phyloP scores from a whole-genome alignment of 1,140 invertebrate genomes.

The Trypoxylus dichotomus region DNA sequence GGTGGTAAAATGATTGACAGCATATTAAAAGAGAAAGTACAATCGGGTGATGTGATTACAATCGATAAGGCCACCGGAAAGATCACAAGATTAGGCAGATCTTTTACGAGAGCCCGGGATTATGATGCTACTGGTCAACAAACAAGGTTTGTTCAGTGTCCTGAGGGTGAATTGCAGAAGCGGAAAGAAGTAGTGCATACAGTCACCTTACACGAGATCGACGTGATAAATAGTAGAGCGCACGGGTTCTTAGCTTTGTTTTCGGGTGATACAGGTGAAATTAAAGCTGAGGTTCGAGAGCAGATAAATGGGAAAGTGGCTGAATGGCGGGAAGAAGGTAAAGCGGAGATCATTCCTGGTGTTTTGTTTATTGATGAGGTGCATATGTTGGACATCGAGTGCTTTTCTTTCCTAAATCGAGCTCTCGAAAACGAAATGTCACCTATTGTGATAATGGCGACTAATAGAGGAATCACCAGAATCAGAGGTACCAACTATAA shows the following conservation, averaged over 20 bases:
- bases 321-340: constrained; percentile 99
- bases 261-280: constrained; percentile 99
- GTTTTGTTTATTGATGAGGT: constrained; percentile 92
- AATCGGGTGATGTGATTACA: constrained; percentile 94
- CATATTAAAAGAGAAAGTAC: constrained; percentile 95
- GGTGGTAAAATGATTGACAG: constrained; percentile 99
- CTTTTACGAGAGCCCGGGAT: constrained; percentile 93
- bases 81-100: constrained; percentile 91
- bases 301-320: constrained; percentile 98
- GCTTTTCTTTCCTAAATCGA: constrained; percentile 96
- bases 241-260: constrained; percentile 98
- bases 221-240: constrained; percentile 96
- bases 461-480: constrained; percentile 95
- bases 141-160: constrained; percentile 96
- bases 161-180: constrained; percentile 97
- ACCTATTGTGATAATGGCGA: constrained; percentile 97
- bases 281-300: constrained; percentile 95
- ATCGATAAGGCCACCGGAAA: constrained; percentile 95
- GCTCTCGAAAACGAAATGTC: constrained; percentile 97
- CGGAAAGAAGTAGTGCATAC: constrained; percentile 99
- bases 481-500: constrained; percentile 94
- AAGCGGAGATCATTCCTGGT: constrained; percentile 97
- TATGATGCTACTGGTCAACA: constrained; percentile 91
- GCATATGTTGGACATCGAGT: constrained; percentile 99
- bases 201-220: constrained; percentile 97